Base-by-base conservation (phyloP, 2,113 vertebrate species). In the Catharus minimus region DNA sequence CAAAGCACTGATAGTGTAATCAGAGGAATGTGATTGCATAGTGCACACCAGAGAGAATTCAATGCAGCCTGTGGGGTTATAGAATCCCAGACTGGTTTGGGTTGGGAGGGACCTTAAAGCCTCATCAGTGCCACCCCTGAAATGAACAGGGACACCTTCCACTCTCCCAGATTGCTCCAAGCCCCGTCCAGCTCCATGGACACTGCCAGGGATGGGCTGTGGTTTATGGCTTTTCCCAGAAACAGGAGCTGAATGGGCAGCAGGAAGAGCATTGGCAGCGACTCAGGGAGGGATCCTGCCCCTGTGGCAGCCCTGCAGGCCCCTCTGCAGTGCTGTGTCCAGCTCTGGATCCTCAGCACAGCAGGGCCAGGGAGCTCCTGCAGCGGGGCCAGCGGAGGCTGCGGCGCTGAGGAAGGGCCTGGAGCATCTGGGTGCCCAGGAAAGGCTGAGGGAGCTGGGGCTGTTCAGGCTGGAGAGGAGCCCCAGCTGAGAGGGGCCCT, bases 171-270 rank as follows among this genome's bases (percentile, higher is more conserved):
- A 15, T 4, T 43, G 57, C 33, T 62, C 33, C 33, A 16, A 69
- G 33, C 47, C 55, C 62, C 1, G 21, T 78, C 47, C 55, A 61
- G 0, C n/a, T 55, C 73, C 19, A 14, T 9, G 83, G 19, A 0
- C 82, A 77, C 39, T 76, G 0, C 30, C 65, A 50, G 64, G 62
- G 50, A 46, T 65, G n/a, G 17, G 30, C 38, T 44, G 39, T 16
- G 32, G 17, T 28, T 33, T 3, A 33, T 33, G 39, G 32, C 23
- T 33, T 33, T 72, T 44, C 39, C 69, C 52, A 73, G 18, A 18
- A 44, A 2, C 0, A 9, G 52, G 39, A 27, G 32, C 24, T 27
- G 23, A 19, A 27, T 9, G 30, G 38, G 17, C 52, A 72, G 17
- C 22, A 71, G 24, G 11, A 18, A 5, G 38, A 71, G 68, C 28